These are phyloP conservation scores for Macaca nemestrina DNA, from an alignment of 2,113 vertebrate genomes.

Conservation along the genomic window DNA sequence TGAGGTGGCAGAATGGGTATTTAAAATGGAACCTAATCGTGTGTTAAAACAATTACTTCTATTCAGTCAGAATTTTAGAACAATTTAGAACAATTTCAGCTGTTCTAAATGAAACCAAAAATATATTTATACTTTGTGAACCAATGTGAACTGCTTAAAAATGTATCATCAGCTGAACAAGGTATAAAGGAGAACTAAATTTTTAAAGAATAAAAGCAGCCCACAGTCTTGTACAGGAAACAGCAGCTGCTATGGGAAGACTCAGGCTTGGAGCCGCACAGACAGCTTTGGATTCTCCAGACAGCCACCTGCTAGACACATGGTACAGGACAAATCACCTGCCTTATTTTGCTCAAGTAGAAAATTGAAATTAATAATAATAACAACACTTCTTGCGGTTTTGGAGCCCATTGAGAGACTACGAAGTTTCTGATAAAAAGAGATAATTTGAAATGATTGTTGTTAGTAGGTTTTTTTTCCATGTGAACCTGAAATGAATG, in stretches of 20 bases:
- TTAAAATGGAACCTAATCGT: background rate
- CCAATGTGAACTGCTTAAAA: background rate
- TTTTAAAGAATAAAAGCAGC: background rate
- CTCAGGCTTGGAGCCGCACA: rapidly evolving
- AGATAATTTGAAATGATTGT: background rate
- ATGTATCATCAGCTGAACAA: background rate
- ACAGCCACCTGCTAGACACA: background rate
- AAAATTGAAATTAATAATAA: background rate
- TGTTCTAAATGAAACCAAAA: background rate
- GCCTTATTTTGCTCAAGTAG: background rate
- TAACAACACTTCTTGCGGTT: background rate
- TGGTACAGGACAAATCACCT: rapidly evolving
- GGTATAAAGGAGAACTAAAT: background rate
- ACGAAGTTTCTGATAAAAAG: background rate
- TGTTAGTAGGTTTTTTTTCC: background rate
- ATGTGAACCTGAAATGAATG: background rate
- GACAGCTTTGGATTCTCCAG: background rate
- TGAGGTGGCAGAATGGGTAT: rapidly evolving
- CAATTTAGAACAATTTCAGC: too few relatives aligned
- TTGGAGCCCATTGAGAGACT: background rate
- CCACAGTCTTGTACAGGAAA: background rate
- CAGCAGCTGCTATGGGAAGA: rapidly evolving
- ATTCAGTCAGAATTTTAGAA: too few relatives aligned
- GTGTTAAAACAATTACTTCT: rapidly evolving
- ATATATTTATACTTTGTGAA: background rate